Percentiles rank a stretch among this genome's conserved stretches.
Evolutionary conservation across 2,888 invertebrate species (phyloP).

Genomic region (Anorthoa munda): DNA sequence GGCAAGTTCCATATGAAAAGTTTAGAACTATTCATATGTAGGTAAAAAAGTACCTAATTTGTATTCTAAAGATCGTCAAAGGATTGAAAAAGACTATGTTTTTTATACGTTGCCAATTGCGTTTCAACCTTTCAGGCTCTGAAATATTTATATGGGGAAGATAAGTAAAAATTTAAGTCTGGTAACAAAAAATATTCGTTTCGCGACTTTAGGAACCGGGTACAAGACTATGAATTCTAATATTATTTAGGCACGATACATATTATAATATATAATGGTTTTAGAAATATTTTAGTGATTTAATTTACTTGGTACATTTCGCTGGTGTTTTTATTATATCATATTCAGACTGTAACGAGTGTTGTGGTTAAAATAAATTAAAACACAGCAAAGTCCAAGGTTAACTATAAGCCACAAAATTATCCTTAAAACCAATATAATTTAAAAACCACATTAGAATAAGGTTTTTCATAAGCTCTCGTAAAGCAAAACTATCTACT

Average conservation of each 20-base stretch:
- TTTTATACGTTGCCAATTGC: background rate
- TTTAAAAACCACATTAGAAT: background rate
- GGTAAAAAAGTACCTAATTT: background rate
- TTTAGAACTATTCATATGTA: background rate
- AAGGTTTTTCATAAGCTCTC: conserved; percentile 16
- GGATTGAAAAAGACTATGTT: background rate
- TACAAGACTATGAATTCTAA: background rate
- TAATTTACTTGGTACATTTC: conserved; percentile 5
- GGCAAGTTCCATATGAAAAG: background rate
- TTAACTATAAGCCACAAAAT: background rate
- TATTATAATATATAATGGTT: conserved; percentile 4
- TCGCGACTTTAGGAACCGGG: conserved; percentile 5
- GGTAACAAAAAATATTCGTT: background rate
- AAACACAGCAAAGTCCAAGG: conserved; percentile 19
- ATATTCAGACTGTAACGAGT: background rate
- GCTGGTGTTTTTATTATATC: conserved; percentile 17
- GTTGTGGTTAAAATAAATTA: conserved; percentile 17
- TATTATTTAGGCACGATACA: background rate
- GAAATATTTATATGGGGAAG: background rate
- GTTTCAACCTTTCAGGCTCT: background rate
- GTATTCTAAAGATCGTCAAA: background rate
- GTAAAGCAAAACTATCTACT: conserved; percentile 23
- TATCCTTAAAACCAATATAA: conserved; percentile 1
- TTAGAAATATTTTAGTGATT: conserved; percentile 5
- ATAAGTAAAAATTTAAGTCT: background rate